Evolutionary conservation across 2,113 vertebrate genomes (phyloP), one percentile per base, ranked within the genome.

Genomic region (Leucoraja erinaceus): DNA sequence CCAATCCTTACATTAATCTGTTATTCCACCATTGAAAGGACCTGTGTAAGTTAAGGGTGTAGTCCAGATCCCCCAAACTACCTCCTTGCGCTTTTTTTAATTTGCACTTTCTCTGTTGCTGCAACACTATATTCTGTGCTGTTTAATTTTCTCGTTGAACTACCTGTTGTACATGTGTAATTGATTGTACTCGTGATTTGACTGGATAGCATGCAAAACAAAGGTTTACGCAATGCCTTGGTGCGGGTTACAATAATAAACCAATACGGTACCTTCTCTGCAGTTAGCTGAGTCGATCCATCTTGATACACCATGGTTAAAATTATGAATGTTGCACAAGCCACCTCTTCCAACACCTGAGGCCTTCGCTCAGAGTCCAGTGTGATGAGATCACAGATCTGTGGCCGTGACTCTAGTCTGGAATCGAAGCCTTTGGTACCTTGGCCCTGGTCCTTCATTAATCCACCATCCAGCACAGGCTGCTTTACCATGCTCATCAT

Each of bases 231-330:
- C n/a, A 47, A 47, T 47, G 38, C 38, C 38, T 47, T 47, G 38
- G 38, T 47, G 38, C 38, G 38, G 38, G 38, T 47, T 47, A 47
- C 38, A 47, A 47, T 47, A 47, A 47, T 47, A 47, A 47, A 47
- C 38, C 38, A 47, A 47, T 47, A 47, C 38, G 38, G 38, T 47
- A 98, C 98, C 97, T 97, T 96, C 86, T 96, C 95, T 0, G 94
- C 93, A 93, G 92, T 96, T 14, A 99, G 95, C 94, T 98, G 98
- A 33, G 97, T 97, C 14, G 96, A 97, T 86, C 98, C 98, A 90
- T 98, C 97, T 75, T 95, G 95, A 94, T 96, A 97, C 38, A 98
- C 63, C 96, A 98, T 95, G 0, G 97, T 97, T 1, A 97, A 93
- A 88, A 97, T 95, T 93, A 98, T 93, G 5, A 95, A 94, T 70